Conservation (phyloP, 2,797 vertebrate genomes). For the Rhinogobio ventralis region DNA sequence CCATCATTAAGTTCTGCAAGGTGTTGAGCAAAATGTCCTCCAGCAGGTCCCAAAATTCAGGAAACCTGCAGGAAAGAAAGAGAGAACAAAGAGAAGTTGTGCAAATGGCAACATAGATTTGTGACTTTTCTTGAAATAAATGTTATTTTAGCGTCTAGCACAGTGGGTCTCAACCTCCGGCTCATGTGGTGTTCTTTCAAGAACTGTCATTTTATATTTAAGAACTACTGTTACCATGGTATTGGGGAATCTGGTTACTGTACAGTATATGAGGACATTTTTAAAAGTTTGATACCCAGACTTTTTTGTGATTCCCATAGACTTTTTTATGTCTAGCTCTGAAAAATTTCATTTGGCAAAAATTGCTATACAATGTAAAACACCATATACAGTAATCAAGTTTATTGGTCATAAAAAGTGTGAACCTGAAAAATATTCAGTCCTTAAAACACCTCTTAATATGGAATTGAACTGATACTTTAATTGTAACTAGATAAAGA, state of each 20-base stretch:
- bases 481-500: too few species aligned
- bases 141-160: neutral
- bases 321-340: too few species aligned
- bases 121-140: neutral
- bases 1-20: constrained; percentile 89
- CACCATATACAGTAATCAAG: too few species aligned
- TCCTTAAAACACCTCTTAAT: too few species aligned
- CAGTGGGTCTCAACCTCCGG: too few species aligned
- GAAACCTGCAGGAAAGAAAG: constrained; percentile 69
- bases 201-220: neutral
- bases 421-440: too few species aligned
- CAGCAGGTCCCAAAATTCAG: constrained; percentile 74
- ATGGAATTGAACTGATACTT: too few species aligned
- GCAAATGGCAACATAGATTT: neutral
- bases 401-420: too few species aligned
- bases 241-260: neutral
- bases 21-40: constrained; percentile 86
- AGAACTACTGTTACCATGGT: neutral
- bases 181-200: neutral
- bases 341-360: neutral
- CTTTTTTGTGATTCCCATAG: too few species aligned
- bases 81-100: neutral
- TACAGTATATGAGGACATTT: neutral
- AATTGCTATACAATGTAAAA: too few species aligned
- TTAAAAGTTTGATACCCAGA: neutral